Conservation (phyloP, 2,888 invertebrate species). For the Monoplex corrugatus region DNA sequence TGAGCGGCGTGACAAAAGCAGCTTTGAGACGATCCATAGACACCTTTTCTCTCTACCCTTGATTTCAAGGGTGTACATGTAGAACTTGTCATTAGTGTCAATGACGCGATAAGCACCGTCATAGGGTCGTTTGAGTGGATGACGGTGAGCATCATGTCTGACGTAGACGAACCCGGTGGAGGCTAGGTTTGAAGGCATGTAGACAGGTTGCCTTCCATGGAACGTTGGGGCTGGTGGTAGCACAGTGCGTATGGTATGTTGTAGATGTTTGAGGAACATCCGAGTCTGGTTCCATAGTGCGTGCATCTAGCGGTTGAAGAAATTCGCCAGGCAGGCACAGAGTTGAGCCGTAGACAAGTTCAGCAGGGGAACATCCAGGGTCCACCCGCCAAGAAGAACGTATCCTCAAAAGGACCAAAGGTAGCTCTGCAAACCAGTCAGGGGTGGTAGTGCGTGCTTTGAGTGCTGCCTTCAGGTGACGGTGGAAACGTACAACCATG, state of each 20-base stretch:
- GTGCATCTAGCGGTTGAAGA: constrained; percentile 34
- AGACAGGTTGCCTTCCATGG: constrained; percentile 37
- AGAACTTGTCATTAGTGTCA: constrained; percentile 40
- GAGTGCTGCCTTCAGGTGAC: constrained; percentile 49
- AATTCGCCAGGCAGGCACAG: constrained; percentile 46
- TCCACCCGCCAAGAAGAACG: no score
- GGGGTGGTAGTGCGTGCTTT: constrained; percentile 41
- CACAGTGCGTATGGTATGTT: constrained; percentile 41
- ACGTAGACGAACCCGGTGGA: constrained; percentile 24
- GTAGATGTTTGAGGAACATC: constrained; percentile 46
- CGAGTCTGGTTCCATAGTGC: constrained; percentile 46
- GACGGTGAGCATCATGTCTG: constrained; percentile 37
- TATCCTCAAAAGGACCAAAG: constrained; percentile 6
- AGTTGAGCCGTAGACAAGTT: constrained; percentile 46
- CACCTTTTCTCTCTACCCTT: constrained; percentile 39
- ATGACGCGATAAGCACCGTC: constrained; percentile 40
- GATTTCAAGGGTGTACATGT: constrained; percentile 43
- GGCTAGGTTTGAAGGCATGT: constrained; percentile 44
- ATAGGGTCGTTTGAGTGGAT: constrained; percentile 46
- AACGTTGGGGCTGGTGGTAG: constrained; percentile 43
- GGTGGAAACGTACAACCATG: constrained; percentile 48
- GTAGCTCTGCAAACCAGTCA: constrained; percentile 29
- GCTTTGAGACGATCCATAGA: constrained; percentile 48
- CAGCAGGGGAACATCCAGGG: constrained; percentile 47
- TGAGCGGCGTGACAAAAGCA: constrained; percentile 15